Percentiles rank a stretch among this genome's conserved stretches.
Conservation (phyloP, 2,888 invertebrate species). For the Coronaproctus castanopsis region DNA sequence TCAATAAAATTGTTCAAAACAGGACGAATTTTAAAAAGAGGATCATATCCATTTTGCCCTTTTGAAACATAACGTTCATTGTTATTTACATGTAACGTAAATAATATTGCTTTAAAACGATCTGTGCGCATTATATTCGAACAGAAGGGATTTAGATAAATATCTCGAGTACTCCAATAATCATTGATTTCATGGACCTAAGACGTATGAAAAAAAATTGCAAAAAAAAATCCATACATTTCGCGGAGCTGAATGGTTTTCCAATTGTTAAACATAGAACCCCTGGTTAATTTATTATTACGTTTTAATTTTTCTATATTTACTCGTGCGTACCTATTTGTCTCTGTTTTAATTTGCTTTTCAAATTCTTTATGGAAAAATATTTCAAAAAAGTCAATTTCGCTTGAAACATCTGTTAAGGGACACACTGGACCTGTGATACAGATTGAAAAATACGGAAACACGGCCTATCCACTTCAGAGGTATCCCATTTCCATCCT, state of each 20-base stretch:
- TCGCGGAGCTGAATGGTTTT: neutral
- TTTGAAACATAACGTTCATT: neutral
- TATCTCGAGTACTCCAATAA: neutral
- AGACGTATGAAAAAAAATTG: neutral
- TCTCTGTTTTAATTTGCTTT: neutral
- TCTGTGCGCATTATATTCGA: neutral
- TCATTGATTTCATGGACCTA: neutral
- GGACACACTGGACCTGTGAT: neutral
- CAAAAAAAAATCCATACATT: neutral
- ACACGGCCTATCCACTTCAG: no score
- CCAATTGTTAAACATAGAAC: neutral
- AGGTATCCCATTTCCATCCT: no score
- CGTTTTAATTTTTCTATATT: neutral
- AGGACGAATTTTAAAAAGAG: neutral
- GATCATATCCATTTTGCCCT: neutral
- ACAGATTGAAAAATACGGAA: no score
- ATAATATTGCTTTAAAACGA: neutral
- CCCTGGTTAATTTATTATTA: neutral
- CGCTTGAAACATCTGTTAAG: neutral
- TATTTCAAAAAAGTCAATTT: neutral
- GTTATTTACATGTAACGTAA: neutral
- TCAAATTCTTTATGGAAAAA: neutral
- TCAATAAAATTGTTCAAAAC: neutral
- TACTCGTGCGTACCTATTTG: neutral
- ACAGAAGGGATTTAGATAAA: neutral